These are phyloP conservation scores for Fulica atra DNA, from an alignment of 2,113 vertebrate species.

Conservation along the genomic window DNA sequence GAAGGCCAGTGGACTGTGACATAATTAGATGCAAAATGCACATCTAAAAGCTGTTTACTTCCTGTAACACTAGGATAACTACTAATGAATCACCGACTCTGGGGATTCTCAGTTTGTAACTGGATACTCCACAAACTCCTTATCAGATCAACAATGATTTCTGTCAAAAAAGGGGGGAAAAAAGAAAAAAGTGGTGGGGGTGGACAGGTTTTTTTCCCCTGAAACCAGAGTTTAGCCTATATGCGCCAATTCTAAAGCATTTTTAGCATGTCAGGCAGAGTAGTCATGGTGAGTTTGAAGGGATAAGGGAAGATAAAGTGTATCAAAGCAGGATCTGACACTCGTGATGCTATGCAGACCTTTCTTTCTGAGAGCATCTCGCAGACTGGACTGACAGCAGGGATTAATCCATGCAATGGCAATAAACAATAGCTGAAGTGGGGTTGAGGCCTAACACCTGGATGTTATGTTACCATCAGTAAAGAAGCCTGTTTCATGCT, in stretches of 20 bases:
- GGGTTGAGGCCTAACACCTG: constrained; percentile 75
- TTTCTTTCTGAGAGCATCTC: constrained; percentile 74
- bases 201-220: constrained; percentile 1
- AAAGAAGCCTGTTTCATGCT: not conserved
- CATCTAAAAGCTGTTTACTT: constrained; percentile 66
- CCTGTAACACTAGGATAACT: constrained; percentile 72
- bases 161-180: not conserved
- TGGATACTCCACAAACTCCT: constrained; percentile 66
- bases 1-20: constrained; percentile 52
- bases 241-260: constrained; percentile 58
- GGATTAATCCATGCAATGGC: constrained; percentile 75
- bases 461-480: constrained; percentile 22
- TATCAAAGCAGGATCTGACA: constrained; percentile 78
- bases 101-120: constrained; percentile 63
- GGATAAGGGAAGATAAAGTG: constrained; percentile 76
- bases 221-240: constrained; percentile 53
- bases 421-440: constrained; percentile 69
- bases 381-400: constrained; percentile 69
- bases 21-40: constrained; percentile 60
- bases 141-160: constrained; percentile 74
- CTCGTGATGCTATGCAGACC: constrained; percentile 75
- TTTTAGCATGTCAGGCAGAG: constrained; percentile 66
- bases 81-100: constrained; percentile 53
- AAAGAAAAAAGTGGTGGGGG: constrained; percentile 8
- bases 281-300: constrained; percentile 71